A percentile compares a stretch with the other conserved stretches of the same genome.
These are phyloP conservation scores for Terebella lapidaria DNA, from an alignment of 2,888 invertebrate genomes.

Conservation along the genomic window DNA sequence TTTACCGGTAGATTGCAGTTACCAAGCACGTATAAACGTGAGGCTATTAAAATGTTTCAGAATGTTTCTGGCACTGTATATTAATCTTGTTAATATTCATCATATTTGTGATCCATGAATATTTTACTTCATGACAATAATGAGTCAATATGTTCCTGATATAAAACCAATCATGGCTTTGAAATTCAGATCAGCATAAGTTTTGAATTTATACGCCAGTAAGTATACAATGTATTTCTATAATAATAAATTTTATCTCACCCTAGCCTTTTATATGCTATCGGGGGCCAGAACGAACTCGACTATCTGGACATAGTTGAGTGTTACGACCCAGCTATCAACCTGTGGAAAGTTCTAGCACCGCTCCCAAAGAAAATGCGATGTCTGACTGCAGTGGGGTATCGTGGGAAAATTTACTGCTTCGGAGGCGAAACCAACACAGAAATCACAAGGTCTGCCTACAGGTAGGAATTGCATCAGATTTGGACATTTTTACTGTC, in stretches of 20 bases:
- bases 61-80: too few species aligned
- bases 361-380: conserved; percentile 39
- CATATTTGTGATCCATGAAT: too few species aligned
- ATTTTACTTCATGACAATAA: too few species aligned
- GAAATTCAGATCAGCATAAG: too few species aligned
- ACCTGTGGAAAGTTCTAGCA: conserved; percentile 54
- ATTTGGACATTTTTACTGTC: not conserved
- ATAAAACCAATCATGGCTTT: not conserved
- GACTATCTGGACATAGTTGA: conserved; percentile 55
- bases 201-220: too few species aligned
- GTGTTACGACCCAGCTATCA: conserved; percentile 54
- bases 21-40: too few species aligned
- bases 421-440: conserved; percentile 43
- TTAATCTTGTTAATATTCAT: too few species aligned
- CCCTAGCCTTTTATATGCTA: conserved; percentile 53
- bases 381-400: conserved; percentile 40
- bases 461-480: too few species aligned
- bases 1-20: too few species aligned
- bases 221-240: too few species aligned
- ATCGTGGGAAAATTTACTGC: conserved; percentile 43
- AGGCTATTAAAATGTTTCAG: too few species aligned
- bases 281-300: conserved; percentile 57
- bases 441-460: conserved; percentile 24
- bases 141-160: too few species aligned
- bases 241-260: not conserved